Conservation (phyloP, 2,888 invertebrate species). For the Machimus atricapillus region DNA sequence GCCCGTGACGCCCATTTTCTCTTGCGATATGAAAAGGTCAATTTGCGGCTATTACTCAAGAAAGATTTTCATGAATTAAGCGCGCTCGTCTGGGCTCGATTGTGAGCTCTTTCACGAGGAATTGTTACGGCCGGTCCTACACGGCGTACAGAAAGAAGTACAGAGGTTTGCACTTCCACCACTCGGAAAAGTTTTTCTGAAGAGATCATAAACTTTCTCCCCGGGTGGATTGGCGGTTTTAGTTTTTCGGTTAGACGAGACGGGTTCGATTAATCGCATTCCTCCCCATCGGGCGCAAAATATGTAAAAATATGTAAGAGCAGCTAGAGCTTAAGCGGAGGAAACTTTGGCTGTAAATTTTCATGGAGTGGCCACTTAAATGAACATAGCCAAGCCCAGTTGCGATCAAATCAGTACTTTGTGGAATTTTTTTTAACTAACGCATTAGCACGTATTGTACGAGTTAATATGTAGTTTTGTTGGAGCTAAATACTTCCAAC, state of each 20-base stretch:
- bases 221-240: neutral
- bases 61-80: neutral
- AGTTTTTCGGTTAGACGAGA: neutral
- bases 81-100: neutral
- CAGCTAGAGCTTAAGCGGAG: neutral
- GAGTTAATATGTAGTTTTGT: no score
- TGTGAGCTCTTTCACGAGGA: neutral
- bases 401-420: neutral
- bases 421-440: neutral
- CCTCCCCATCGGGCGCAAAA: neutral
- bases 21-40: conserved; percentile 1
- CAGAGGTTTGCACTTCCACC: neutral
- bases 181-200: neutral
- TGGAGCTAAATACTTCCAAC: neutral
- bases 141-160: neutral
- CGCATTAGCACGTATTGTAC: neutral
- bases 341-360: neutral
- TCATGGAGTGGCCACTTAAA: neutral
- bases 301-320: neutral
- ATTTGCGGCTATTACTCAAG: neutral
- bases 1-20: conserved; percentile 27
- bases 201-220: neutral
- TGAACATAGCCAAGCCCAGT: neutral
- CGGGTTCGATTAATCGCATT: neutral
- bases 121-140: neutral